Evolutionary conservation across 2,888 invertebrate genomes (phyloP).

Genomic region (Xestia rhomboidea): DNA sequence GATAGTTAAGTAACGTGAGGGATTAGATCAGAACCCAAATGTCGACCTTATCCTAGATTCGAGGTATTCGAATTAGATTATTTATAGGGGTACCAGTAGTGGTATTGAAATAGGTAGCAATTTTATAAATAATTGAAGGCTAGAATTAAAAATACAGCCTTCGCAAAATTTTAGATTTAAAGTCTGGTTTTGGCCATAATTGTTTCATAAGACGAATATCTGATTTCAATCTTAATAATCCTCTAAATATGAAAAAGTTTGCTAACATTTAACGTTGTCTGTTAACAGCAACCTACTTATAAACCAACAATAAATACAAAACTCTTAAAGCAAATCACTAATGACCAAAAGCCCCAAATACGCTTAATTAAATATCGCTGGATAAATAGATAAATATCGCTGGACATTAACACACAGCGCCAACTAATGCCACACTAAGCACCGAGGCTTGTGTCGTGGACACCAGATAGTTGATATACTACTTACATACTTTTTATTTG

Average conservation of each 20-base stretch:
- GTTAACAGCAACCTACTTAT: no score
- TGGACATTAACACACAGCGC: no score
- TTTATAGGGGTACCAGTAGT: not conserved
- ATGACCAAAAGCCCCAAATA: slow-evolving; percentile 3
- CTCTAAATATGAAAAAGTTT: not conserved
- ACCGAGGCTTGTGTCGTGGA: no score
- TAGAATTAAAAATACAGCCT: not conserved
- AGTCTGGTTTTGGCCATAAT: not conserved
- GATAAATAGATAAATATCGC: no score
- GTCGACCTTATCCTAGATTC: slow-evolving; percentile 27
- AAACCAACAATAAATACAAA: not conserved
- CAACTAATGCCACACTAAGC: no score
- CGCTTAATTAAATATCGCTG: slow-evolving; percentile 15
- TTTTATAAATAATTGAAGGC: slow-evolving; percentile 2
- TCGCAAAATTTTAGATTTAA: slow-evolving; percentile 1
- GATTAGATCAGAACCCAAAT: slow-evolving; percentile 32
- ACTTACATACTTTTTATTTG: no score
- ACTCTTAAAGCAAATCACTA: not conserved
- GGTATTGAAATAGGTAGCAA: slow-evolving; percentile 1
- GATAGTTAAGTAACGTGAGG: slow-evolving; percentile 37
- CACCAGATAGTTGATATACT: no score
- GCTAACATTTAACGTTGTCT: not conserved
- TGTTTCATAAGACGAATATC: not conserved
- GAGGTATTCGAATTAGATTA: slow-evolving; percentile 26
- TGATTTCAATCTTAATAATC: not conserved